These are phyloP conservation scores for Drosophila helvetica DNA, from an alignment of 2,888 invertebrate genomes.

Conservation along the genomic window DNA sequence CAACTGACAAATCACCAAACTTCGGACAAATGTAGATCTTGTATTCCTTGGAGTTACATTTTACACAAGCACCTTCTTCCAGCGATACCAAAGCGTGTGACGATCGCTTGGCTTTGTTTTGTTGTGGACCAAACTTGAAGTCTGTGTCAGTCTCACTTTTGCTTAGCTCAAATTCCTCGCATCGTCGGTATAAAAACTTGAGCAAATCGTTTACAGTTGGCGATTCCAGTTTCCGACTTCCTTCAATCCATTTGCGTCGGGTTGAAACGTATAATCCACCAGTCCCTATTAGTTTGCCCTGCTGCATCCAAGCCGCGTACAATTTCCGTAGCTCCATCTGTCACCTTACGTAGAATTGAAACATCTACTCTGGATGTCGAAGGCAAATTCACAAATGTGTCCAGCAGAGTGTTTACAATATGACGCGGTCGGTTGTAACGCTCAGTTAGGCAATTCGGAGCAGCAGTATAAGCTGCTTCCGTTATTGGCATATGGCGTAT, in stretches of 20 bases:
- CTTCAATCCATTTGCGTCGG: background rate
- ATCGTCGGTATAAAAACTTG: too few relatives aligned
- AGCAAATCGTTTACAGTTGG: too few relatives aligned
- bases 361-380: background rate
- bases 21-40: too few relatives aligned
- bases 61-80: background rate
- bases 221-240: background rate
- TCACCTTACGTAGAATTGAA: background rate
- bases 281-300: too few relatives aligned
- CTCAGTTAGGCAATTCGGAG: too few relatives aligned
- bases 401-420: background rate
- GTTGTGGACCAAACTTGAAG: background rate
- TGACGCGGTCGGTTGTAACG: background rate
- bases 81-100: background rate
- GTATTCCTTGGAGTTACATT: background rate
- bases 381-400: background rate
- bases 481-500: too few relatives aligned
- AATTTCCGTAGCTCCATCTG: background rate
- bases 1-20: too few relatives aligned
- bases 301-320: background rate
- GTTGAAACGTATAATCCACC: too few relatives aligned
- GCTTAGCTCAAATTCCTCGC: too few relatives aligned
- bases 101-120: background rate
- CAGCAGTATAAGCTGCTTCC: background rate
- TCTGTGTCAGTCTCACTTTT: too few relatives aligned